Percentiles rank a stretch among this genome's conserved stretches.
Evolutionary conservation across 2,113 vertebrate species (phyloP).

Genomic region (Ptyas mucosa): DNA sequence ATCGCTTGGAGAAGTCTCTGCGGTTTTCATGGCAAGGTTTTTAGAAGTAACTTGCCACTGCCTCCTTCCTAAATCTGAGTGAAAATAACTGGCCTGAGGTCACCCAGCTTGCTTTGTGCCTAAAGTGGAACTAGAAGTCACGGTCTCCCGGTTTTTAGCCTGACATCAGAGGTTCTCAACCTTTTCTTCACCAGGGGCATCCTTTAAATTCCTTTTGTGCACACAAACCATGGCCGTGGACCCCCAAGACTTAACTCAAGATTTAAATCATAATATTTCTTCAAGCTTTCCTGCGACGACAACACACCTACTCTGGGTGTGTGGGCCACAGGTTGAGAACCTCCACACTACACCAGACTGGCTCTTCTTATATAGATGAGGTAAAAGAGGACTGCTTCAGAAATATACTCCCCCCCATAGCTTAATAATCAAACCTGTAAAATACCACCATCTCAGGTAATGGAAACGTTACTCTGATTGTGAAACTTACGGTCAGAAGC

Average conservation of each 20-base stretch:
- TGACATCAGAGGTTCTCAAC: neutral
- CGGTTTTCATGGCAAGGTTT: neutral
- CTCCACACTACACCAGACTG: neutral
- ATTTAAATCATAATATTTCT: neutral
- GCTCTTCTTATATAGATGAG: neutral
- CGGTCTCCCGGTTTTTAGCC: neutral
- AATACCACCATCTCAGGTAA: conserved; percentile 17
- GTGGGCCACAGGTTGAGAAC: neutral
- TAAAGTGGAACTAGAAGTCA: neutral
- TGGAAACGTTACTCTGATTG: conserved; percentile 4
- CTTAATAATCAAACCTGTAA: conserved; percentile 1
- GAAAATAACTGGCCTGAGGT: neutral
- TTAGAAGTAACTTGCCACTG: neutral
- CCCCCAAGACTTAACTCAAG: neutral
- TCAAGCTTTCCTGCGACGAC: neutral
- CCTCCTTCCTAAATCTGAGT: neutral
- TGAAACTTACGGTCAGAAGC: neutral
- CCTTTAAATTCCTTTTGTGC: neutral
- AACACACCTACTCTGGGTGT: neutral
- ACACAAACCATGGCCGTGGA: neutral
- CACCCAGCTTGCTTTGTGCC: neutral
- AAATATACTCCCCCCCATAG: neutral
- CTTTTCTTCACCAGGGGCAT: neutral
- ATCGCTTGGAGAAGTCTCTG: neutral
- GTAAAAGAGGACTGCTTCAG: neutral